Evolutionary conservation across 1,140 invertebrate species (phyloP).

Genomic region (Potamilus streckersoni): DNA sequence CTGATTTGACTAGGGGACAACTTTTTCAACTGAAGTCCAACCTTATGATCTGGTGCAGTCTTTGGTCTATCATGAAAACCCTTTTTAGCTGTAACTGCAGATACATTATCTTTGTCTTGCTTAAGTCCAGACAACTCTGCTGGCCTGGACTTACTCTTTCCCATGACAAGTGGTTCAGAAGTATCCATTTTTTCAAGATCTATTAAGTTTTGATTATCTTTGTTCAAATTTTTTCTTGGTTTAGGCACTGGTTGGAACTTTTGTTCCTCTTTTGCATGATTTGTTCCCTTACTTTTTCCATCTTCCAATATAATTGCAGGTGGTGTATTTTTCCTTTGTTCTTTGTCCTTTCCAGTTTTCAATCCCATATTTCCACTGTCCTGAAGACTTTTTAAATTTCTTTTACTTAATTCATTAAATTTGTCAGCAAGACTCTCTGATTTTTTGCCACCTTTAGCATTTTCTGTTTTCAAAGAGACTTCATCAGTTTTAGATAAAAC

Average conservation of each 20-base stretch:
- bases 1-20: neutral
- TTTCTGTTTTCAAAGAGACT: neutral
- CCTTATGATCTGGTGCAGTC: conserved; percentile 1
- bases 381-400: conserved; percentile 13
- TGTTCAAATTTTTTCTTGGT: conserved; percentile 24
- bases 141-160: too few species aligned
- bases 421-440: conserved; percentile 14
- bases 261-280: neutral
- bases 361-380: neutral
- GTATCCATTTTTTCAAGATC: conserved; percentile 36
- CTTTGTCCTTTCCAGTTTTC: conserved; percentile 5
- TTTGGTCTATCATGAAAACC: conserved; percentile 7
- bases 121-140: too few species aligned
- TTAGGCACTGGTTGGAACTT: conserved; percentile 31
- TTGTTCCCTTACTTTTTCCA: neutral
- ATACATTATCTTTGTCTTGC: too few species aligned
- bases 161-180: neutral
- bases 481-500: neutral
- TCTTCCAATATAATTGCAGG: neutral
- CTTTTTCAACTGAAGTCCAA: too few species aligned
- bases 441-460: neutral
- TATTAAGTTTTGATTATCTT: too few species aligned
- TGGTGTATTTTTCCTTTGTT: neutral
- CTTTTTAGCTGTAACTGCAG: neutral
- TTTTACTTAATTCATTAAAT: conserved; percentile 31